Base-by-base conservation (phyloP, 1,140 invertebrate species). In the Tetramorium simillimum region DNA sequence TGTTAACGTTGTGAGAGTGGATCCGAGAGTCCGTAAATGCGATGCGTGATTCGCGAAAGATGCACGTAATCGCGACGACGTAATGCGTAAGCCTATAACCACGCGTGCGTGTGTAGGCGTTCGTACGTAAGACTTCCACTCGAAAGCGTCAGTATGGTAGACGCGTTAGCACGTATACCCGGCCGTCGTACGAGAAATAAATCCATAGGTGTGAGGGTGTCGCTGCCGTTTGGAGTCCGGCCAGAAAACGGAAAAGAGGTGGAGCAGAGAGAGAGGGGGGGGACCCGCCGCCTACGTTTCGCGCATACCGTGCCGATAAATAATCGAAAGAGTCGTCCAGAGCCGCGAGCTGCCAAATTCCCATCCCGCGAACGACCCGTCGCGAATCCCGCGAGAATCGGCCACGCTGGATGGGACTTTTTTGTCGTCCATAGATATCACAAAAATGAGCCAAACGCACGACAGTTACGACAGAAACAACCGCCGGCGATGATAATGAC, bases 271-370 rank as follows among this genome's bases (percentile, higher is more conserved):
- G 60, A 10, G n/a, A 49, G 85, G 87, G 91, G 89, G 73, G 62
- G 63, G 63, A n/a, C 16, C 53, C 37, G 58, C 90, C 92, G 89
- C 94, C 94, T 92, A 95, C 94, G 93, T 92, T 94, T 93, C 86
- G 89, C 90, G 91, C 94, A 95, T 95, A 94, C 93, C 94, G 92
- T 95, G 89, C 92, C 93, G 93, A 95, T 95, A 94, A 95, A 95
- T 95, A 95, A 95, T 95, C 94, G 91, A 94, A 94, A 80, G 85
- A 60, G 80, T 77, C 88, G 73, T 62, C 85, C 56, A 86, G 78
- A 85, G 43, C 62, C 78, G 63, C 28, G 53, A 51, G 51, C 46
- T 87, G 89, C 89, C 90, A 91, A 89, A 86, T 85, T 58, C 77
- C 51, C 62, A 33, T 63, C 67, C 24, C 72, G 37, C 65, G 37